phyloP scores from a whole-genome alignment of 2,797 vertebrate genomes.

The Anguilla anguilla region DNA sequence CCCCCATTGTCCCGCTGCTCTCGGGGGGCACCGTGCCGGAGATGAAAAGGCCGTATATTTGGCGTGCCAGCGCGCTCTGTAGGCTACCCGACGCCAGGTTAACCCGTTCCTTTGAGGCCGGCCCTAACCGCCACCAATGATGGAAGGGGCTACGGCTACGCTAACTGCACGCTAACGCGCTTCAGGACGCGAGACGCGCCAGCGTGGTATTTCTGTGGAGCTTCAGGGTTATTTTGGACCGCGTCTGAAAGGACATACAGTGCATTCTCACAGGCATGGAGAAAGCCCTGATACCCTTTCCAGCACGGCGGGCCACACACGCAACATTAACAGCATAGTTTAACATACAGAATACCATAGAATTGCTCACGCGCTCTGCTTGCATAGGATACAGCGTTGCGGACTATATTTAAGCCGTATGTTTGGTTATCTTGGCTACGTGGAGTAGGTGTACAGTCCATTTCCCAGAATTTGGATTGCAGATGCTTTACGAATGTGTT shows the following conservation, averaged over 20 bases:
- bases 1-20: constrained; percentile 33
- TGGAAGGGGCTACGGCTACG: not conserved
- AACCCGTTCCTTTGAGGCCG: constrained; percentile 34
- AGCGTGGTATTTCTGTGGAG: not conserved
- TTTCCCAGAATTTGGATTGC: not conserved
- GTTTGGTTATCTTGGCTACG: not conserved
- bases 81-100: constrained; percentile 39
- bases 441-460: not conserved
- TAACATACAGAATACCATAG: not conserved
- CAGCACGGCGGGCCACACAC: not conserved
- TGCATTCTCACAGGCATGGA: no score
- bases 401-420: not conserved
- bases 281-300: not conserved
- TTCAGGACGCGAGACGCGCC: not conserved
- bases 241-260: not conserved
- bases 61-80: constrained; percentile 42
- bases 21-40: constrained; percentile 36
- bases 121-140: not conserved
- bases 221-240: not conserved
- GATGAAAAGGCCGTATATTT: constrained; percentile 42
- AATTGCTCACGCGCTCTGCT: not conserved
- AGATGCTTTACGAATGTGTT: not conserved
- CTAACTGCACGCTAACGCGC: not conserved
- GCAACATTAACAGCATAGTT: not conserved
- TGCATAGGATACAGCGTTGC: not conserved